These are phyloP conservation scores for Machimus rusticus DNA, from an alignment of 2,888 invertebrate genomes.

Conservation along the genomic window DNA sequence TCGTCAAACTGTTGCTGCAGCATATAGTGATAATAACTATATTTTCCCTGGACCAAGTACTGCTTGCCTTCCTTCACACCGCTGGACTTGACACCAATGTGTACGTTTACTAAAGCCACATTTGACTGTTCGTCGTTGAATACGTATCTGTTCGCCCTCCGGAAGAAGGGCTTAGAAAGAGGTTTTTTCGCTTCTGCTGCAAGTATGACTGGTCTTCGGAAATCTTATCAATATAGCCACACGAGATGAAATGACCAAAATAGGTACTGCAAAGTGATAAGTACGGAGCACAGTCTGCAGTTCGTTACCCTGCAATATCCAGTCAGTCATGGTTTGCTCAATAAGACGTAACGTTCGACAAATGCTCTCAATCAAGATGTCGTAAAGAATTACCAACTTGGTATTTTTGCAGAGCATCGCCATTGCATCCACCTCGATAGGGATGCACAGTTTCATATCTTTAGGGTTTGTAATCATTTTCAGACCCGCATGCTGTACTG, in stretches of 20 bases:
- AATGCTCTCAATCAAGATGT: constrained; percentile 77
- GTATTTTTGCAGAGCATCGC: constrained; percentile 74
- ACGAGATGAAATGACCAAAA: constrained; percentile 79
- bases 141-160: constrained; percentile 72
- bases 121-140: constrained; percentile 65
- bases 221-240: constrained; percentile 72
- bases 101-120: constrained; percentile 75
- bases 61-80: constrained; percentile 64
- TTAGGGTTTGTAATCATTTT: constrained; percentile 54
- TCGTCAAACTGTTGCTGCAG: constrained; percentile 94
- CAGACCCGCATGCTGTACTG: constrained; percentile 49
- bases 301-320: constrained; percentile 26
- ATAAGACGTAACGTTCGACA: constrained; percentile 73
- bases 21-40: constrained; percentile 96
- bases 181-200: constrained; percentile 68
- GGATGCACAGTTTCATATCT: constrained; percentile 62
- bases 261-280: constrained; percentile 77
- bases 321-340: constrained; percentile 68
- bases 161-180: constrained; percentile 75
- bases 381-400: constrained; percentile 71
- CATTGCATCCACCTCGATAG: constrained; percentile 74
- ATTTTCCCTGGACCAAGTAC: constrained; percentile 79
- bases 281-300: constrained; percentile 59
- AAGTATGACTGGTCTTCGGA: constrained; percentile 75
- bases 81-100: constrained; percentile 65